A percentile compares a stretch with the other conserved stretches of the same genome.
Evolutionary conservation across 1,140 invertebrate genomes (phyloP).

Genomic region (Zaprionus camerounensis): DNA sequence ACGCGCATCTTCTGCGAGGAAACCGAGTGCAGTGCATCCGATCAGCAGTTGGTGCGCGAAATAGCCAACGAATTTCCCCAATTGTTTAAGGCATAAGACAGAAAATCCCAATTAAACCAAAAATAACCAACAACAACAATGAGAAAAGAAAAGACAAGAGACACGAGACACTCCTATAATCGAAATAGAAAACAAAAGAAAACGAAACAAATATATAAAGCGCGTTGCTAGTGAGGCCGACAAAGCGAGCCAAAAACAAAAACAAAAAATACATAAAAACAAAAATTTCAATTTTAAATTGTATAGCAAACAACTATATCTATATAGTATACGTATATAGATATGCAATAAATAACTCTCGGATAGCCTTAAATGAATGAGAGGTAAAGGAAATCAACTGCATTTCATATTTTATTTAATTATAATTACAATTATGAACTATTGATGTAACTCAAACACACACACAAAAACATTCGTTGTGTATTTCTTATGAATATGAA

Average conservation of each 20-base stretch:
- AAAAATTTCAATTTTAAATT: constrained; percentile 42
- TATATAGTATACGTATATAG: not conserved
- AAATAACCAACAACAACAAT: not conserved
- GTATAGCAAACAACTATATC: constrained; percentile 9
- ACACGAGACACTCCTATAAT: constrained; percentile 21
- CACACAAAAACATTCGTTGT: constrained; percentile 1
- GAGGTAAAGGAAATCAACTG: constrained; percentile 17
- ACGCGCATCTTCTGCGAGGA: constrained; percentile 94
- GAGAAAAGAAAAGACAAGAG: constrained; percentile 5
- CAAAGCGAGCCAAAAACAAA: constrained; percentile 47
- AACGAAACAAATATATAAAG: constrained; percentile 65
- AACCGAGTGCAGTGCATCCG: constrained; percentile 88
- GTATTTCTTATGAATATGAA: constrained; percentile 8
- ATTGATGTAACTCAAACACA: constrained; percentile 6
- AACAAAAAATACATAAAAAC: not conserved
- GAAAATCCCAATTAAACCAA: not conserved
- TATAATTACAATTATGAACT: not conserved
- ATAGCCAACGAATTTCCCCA: constrained; percentile 94
- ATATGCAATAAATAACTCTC: constrained; percentile 27
- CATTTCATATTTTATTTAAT: constrained; percentile 31
- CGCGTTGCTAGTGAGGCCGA: constrained; percentile 75
- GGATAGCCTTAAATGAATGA: constrained; percentile 28
- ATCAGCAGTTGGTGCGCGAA: constrained; percentile 90
- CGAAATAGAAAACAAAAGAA: constrained; percentile 12
- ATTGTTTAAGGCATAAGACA: constrained; percentile 88